Evolutionary conservation across 2,797 vertebrate genomes (phyloP).

Genomic region (Eulemur mongoz): DNA sequence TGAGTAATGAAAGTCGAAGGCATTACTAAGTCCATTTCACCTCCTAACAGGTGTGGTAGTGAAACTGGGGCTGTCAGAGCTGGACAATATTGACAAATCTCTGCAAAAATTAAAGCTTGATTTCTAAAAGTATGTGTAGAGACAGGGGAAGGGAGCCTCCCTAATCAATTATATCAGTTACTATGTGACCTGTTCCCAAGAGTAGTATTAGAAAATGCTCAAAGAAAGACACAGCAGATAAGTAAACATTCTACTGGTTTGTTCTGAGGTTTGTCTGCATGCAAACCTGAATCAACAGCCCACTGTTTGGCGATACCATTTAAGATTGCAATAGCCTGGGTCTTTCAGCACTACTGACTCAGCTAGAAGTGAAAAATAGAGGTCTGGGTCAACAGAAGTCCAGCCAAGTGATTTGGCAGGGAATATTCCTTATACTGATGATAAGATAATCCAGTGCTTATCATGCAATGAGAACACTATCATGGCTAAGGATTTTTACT

Average conservation of each 20-base stretch:
- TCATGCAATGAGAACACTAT: not conserved
- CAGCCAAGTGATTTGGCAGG: not conserved
- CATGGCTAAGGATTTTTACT: not conserved
- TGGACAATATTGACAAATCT: not conserved
- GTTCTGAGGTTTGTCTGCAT: not conserved
- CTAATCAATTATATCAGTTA: not conserved
- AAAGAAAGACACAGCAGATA: constrained; percentile 25
- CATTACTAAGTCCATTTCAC: constrained; percentile 77
- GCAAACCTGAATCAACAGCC: not conserved
- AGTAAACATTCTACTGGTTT: constrained; percentile 2
- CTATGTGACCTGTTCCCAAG: constrained; percentile 40
- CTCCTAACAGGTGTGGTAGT: constrained; percentile 53
- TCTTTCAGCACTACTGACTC: not conserved
- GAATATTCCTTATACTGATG: not conserved
- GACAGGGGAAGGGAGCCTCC: not conserved
- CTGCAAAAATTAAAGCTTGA: constrained; percentile 34
- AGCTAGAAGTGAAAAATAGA: not conserved
- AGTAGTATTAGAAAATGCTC: constrained; percentile 4
- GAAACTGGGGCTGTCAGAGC: constrained; percentile 64
- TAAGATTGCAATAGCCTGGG: not conserved
- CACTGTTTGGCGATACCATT: not conserved
- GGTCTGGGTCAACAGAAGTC: not conserved
- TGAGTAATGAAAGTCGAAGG: constrained; percentile 84
- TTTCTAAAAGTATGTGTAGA: not conserved
- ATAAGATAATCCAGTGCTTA: not conserved